phyloP scores from a whole-genome alignment of 1,140 invertebrate species.

The Diorhabda sublineata region DNA sequence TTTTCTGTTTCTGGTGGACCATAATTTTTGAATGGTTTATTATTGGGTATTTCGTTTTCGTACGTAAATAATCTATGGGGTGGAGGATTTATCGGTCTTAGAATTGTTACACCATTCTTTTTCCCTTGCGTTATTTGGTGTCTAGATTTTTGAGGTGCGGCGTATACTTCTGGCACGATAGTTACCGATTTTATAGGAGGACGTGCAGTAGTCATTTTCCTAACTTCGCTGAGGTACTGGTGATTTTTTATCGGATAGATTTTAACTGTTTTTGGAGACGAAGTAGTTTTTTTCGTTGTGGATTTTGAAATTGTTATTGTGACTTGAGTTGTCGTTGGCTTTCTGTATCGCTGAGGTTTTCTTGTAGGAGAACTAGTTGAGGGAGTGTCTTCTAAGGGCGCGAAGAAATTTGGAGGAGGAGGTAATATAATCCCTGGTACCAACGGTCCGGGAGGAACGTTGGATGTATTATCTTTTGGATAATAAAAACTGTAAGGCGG shows the following conservation, averaged over 20 bases:
- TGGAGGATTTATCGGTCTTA: slow-evolving; percentile 49
- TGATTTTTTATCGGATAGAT: slow-evolving; percentile 6
- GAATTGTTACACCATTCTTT: slow-evolving; percentile 32
- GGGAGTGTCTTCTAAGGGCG: slow-evolving; percentile 49
- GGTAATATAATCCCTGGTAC: slow-evolving; percentile 84
- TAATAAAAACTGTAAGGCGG: slow-evolving; percentile 85
- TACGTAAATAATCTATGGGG: slow-evolving; percentile 20
- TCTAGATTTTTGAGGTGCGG: slow-evolving; percentile 7
- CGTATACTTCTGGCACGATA: slow-evolving; percentile 12
- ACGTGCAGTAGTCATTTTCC: slow-evolving; percentile 19
- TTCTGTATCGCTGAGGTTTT: slow-evolving; percentile 21
- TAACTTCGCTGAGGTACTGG: slow-evolving; percentile 5
- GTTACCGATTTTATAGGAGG: not conserved
- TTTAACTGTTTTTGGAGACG: slow-evolving; percentile 10
- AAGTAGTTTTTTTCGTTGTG: slow-evolving; percentile 42
- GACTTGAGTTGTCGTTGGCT: slow-evolving; percentile 17
- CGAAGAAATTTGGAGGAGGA: slow-evolving; percentile 82
- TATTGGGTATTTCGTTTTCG: slow-evolving; percentile 16
- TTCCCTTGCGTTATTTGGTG: not conserved
- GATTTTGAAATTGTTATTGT: slow-evolving; percentile 30
- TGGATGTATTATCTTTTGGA: slow-evolving; percentile 68
- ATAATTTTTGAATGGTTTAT: slow-evolving; percentile 24
- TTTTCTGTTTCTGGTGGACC: slow-evolving; percentile 18
- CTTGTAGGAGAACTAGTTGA: slow-evolving; percentile 25
- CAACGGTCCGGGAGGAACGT: slow-evolving; percentile 75